phyloP scores from a whole-genome alignment of 2,797 vertebrate genomes.

The Tinamus major region DNA sequence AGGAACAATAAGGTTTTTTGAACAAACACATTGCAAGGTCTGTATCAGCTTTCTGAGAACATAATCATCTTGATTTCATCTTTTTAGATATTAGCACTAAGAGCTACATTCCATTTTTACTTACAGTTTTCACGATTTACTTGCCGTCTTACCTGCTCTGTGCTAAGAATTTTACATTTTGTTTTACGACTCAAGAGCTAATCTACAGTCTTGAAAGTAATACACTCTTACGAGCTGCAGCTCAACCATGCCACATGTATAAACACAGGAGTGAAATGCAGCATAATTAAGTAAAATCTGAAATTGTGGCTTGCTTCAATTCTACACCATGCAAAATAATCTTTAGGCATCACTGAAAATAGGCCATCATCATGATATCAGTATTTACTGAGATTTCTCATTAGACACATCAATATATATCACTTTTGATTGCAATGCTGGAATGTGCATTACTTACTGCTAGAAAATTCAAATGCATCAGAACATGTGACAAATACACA shows the following conservation, averaged over 20 bases:
- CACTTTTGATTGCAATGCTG: background rate
- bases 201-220: background rate
- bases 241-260: background rate
- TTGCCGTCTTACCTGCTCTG: background rate
- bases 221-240: background rate
- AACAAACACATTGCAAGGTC: background rate
- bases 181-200: background rate
- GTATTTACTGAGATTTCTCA: background rate
- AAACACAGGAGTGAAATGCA: background rate
- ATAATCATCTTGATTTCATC: background rate
- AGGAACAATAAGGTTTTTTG: background rate
- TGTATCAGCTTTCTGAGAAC: background rate
- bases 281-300: background rate
- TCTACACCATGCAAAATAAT: background rate
- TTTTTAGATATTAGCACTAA: background rate
- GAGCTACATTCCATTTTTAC: background rate
- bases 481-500: background rate
- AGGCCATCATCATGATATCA: accelerated
- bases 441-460: background rate
- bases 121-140: background rate
- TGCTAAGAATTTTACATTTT: background rate
- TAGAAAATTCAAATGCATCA: background rate
- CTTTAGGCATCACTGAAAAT: background rate
- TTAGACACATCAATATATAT: background rate
- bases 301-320: background rate